Percentiles rank a stretch among this genome's conserved stretches.
Evolutionary conservation across 2,113 vertebrate species (phyloP).

Genomic region (Saguinus imperator): DNA sequence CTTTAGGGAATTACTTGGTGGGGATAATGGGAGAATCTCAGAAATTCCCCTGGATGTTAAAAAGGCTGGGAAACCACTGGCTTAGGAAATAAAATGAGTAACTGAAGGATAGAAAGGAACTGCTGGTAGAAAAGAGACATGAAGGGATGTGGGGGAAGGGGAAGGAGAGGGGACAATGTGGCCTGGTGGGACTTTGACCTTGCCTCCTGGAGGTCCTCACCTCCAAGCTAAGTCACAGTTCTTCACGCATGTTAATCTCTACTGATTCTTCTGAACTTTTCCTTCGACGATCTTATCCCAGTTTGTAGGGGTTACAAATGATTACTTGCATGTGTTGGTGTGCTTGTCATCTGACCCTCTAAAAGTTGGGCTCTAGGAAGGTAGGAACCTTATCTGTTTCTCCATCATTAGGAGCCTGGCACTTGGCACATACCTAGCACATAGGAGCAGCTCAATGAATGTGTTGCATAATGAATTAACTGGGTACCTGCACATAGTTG

Average conservation of each 20-base stretch:
- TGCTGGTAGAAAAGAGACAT: background rate
- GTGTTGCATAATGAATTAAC: background rate
- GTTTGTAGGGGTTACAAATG: background rate
- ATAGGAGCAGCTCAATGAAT: background rate
- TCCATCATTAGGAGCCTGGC: background rate
- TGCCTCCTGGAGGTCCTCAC: no score
- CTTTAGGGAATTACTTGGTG: background rate
- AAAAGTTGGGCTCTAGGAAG: background rate
- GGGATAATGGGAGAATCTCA: background rate
- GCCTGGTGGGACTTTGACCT: background rate
- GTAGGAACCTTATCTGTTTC: background rate
- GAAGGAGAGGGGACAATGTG: accelerated
- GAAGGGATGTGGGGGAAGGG: no score
- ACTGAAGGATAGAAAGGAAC: background rate
- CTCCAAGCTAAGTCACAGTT: background rate
- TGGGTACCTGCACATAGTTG: background rate
- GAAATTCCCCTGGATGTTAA: background rate
- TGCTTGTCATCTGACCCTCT: background rate
- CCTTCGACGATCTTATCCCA: background rate
- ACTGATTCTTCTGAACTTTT: background rate
- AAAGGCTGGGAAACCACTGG: background rate
- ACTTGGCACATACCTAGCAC: background rate
- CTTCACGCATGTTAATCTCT: background rate
- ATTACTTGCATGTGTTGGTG: background rate
- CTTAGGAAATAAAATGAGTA: background rate